Conservation (phyloP, 2,797 vertebrate genomes). For the Otolemur crassicaudatus region DNA sequence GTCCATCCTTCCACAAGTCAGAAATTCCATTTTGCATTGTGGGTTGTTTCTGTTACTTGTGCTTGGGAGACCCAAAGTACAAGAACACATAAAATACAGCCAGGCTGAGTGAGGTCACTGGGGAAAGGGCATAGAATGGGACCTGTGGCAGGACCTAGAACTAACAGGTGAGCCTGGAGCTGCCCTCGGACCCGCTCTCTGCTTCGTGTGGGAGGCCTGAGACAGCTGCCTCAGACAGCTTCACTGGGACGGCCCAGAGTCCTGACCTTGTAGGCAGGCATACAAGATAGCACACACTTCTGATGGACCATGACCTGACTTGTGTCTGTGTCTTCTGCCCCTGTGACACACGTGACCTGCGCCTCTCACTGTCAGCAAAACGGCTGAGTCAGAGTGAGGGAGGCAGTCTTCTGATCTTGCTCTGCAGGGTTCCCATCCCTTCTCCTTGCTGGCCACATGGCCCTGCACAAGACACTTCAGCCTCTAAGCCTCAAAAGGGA, state of each 20-base stretch:
- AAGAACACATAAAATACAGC: background rate
- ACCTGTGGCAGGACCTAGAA: background rate
- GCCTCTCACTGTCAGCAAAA: background rate
- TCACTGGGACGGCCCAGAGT: background rate
- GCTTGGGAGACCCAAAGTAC: rapidly evolving
- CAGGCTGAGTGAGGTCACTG: background rate
- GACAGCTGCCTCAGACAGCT: too few species aligned
- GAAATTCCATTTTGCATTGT: background rate
- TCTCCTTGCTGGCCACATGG: rapidly evolving
- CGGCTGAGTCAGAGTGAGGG: rapidly evolving
- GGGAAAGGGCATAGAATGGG: background rate
- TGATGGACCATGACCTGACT: too few species aligned
- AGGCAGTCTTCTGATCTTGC: background rate
- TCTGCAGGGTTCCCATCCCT: background rate
- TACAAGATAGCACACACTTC: background rate
- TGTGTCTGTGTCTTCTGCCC: rapidly evolving
- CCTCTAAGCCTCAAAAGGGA: background rate
- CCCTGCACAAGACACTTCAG: background rate
- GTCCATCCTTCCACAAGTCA: background rate
- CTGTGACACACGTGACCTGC: rapidly evolving
- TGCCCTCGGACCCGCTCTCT: background rate
- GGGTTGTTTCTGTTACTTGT: background rate
- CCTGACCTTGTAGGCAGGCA: rapidly evolving
- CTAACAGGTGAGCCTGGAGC: rapidly evolving
- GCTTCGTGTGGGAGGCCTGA: rapidly evolving